Evolutionary conservation across 2,113 vertebrate genomes (phyloP).

Genomic region (Vidua macroura): DNA sequence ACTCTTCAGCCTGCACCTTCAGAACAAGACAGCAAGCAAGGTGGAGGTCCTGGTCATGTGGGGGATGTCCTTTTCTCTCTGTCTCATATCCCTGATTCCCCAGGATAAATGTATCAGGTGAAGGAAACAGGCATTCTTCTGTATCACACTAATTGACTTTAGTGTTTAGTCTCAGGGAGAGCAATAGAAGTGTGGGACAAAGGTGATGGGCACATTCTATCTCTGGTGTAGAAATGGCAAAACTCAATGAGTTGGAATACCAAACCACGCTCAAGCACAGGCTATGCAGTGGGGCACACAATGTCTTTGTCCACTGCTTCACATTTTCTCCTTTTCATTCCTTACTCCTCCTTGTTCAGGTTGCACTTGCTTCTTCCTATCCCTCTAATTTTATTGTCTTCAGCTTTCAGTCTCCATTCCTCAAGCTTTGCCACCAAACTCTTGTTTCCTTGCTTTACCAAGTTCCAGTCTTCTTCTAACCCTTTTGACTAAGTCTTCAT

Average conservation of each 20-base stretch:
- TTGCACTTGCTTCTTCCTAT: background rate
- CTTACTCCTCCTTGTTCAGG: background rate
- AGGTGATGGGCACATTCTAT: background rate
- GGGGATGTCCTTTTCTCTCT: background rate
- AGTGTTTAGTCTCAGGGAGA: background rate
- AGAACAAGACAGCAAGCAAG: fast-evolving
- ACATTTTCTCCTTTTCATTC: background rate
- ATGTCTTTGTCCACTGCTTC: background rate
- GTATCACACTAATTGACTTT: background rate
- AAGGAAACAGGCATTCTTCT: background rate
- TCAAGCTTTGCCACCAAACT: background rate
- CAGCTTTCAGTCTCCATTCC: background rate
- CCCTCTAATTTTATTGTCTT: background rate
- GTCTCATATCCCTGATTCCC: background rate
- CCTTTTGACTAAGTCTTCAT: background rate
- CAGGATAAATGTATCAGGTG: background rate
- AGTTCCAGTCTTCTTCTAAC: background rate
- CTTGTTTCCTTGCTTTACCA: background rate
- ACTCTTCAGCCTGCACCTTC: background rate
- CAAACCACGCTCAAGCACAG: background rate
- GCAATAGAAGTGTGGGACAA: background rate
- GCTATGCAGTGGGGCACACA: background rate
- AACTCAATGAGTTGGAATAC: background rate
- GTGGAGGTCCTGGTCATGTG: background rate
- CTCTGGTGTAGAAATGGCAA: background rate